Base-by-base conservation (phyloP, 2,888 invertebrate genomes). In the Cyclophora albipunctata region DNA sequence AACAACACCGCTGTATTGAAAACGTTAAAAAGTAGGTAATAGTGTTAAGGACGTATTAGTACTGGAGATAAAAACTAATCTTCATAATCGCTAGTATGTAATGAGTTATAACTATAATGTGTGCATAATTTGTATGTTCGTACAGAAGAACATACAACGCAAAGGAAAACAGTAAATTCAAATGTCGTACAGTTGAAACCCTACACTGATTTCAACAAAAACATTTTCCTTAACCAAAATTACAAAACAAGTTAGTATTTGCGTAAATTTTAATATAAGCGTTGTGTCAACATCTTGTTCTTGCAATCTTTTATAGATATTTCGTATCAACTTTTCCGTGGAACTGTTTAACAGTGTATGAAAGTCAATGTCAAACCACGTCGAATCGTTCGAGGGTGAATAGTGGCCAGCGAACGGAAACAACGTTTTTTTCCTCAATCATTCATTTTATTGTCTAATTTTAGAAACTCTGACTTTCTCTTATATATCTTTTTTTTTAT, bases 331-430 rank as follows among this genome's bases (percentile, higher is more conserved):
- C 54, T 51, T 48, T 53, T 57, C 48, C 40, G 47, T 45, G 50
- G 60, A 56, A 52, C 55, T 44, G 49, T 52, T 34, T 50, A 44
- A 40, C 7, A 49, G 33, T 53, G 49, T 64, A 65, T 67, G 79
- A 84, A 84, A 83, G 82, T 81, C 85, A 86, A 84, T 82, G 82
- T 79, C 81, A 62, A 34, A 55, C 71, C 67, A 61, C 66, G 60
- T 51, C 53, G 56, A 67, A 73, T 51, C 66, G 66, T 43, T 73
- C 55, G 59, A 69, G 60, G 56, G 68, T 68, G 63, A 71, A 70
- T 5, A 5, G 5, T 4, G 5, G 57, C 51, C 48, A 45, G 46
- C 50, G 33, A 41, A 47, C 7, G 48, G 33, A 43, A 45, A 42
- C 35, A 20, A 46, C 53, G 47, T 50, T 51, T 49, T n/a, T 47